Conservation (phyloP, 2,888 invertebrate species). For the Leptinotarsa rubiginosa region DNA sequence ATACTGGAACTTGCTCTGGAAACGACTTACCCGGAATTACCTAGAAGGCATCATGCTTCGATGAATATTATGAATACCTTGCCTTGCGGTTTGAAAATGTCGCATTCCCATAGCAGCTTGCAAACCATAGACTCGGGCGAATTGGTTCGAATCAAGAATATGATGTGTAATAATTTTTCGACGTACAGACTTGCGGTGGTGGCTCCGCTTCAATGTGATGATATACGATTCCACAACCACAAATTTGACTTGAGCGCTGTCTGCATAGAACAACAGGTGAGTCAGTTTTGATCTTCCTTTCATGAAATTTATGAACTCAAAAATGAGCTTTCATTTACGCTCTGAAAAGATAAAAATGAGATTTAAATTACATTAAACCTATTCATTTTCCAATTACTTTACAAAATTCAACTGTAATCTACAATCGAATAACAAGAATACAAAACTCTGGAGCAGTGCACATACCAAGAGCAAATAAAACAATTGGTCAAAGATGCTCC, state of each 20-base stretch:
- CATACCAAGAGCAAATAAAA: too few relatives aligned
- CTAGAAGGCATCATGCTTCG: slow-evolving; percentile 65
- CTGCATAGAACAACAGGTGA: slow-evolving; percentile 59
- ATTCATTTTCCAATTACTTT: too few relatives aligned
- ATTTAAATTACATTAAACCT: too few relatives aligned
- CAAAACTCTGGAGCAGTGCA: too few relatives aligned
- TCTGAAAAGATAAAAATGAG: too few relatives aligned
- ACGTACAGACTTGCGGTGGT: slow-evolving; percentile 59
- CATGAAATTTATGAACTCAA: too few relatives aligned
- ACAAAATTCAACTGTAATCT: too few relatives aligned
- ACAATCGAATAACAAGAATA: too few relatives aligned
- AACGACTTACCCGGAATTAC: slow-evolving; percentile 65
- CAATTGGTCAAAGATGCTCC: too few relatives aligned
- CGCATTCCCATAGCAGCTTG: slow-evolving; percentile 57
- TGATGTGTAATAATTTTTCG: slow-evolving; percentile 59
- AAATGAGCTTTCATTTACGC: too few relatives aligned
- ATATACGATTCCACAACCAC: slow-evolving; percentile 55
- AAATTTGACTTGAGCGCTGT: slow-evolving; percentile 53
- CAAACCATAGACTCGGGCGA: slow-evolving; percentile 57
- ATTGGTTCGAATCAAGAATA: slow-evolving; percentile 59
- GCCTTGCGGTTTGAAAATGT: slow-evolving; percentile 69
- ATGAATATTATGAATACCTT: slow-evolving; percentile 75
- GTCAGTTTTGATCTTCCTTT: too few relatives aligned
- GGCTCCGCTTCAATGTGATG: slow-evolving; percentile 60
- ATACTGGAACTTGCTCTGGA: slow-evolving; percentile 70